Evolutionary conservation across 2,888 invertebrate genomes (phyloP), one percentile per base, ranked within the genome.

Genomic region (Notodonta ziczac): DNA sequence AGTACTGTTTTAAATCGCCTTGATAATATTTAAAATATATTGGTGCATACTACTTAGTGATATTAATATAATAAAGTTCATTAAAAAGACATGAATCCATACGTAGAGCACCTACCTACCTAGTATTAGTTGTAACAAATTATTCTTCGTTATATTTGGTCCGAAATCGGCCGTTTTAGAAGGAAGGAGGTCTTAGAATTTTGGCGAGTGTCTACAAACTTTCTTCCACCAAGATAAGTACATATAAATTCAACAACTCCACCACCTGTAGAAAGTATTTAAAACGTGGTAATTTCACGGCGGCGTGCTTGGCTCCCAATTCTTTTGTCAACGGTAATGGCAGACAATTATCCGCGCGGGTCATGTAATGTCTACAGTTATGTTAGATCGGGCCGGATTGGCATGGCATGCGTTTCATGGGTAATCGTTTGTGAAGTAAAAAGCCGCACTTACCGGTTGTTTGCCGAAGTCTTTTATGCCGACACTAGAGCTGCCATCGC

Each of bases 271-370:
- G 90, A 90, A 90, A 91, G 92, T 91, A 91, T 92, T 91, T 90
- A 91, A 91, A 89, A 90, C 67, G 83, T 83, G 78, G 83, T 88
- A 91, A 92, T 93, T 92, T 92, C 90, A 91, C 90, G 93, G 89
- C 77, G 82, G 75, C 77, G 76, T 87, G 87, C 80, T 72, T 81
- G 81, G 72, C 83, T 87, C 91, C 93, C 93, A 92, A 93, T 93
- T 93, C 92, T 91, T 89, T 93, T 93, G 93, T 92, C 77, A 77
- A 56, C 63, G 59, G 87, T 91, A 93, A 93, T 91, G 75, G 86
- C 72, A 59, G 77, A 73, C 89, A 86, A 92, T 92, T 91, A 91
- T 83, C 74, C 65, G 78, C 73, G 74, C 77, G 78, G 73, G 74
- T 74, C 76, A 76, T 78, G 82, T 78, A 75, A 70, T 72, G 70